These are phyloP conservation scores for Poecilia gillii DNA, from an alignment of 2,797 vertebrate species.

Conservation along the genomic window DNA sequence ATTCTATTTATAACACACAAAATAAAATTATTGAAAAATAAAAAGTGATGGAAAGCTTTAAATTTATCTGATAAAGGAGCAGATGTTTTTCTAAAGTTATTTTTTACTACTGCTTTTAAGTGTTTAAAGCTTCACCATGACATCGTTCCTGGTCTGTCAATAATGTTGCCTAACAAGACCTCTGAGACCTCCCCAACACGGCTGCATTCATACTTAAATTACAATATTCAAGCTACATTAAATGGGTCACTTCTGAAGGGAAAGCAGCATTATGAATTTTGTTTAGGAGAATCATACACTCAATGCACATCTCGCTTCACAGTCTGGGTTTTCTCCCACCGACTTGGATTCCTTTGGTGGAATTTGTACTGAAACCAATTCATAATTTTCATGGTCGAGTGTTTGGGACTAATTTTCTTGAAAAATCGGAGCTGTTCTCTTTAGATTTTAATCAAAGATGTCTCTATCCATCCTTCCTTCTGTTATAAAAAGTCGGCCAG, in stretches of 20 bases:
- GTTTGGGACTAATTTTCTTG: background rate
- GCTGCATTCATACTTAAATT: background rate
- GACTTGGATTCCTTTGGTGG: too few relatives aligned
- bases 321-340: too few relatives aligned
- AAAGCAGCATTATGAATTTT: background rate
- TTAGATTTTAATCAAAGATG: background rate
- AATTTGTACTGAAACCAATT: background rate
- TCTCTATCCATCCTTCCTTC: background rate
- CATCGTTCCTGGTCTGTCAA: background rate
- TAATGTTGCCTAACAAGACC: background rate
- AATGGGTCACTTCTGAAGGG: background rate
- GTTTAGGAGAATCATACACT: background rate
- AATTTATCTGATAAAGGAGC: too few relatives aligned
- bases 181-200: background rate
- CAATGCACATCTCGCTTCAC: too few relatives aligned
- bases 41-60: too few relatives aligned
- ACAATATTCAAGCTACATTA: background rate
- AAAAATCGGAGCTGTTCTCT: background rate
- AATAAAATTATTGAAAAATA: too few relatives aligned
- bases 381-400: background rate
- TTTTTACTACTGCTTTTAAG: too few relatives aligned
- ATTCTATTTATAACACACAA: background rate
- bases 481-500: background rate
- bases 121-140: background rate
- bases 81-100: too few relatives aligned